Evolutionary conservation across 2,113 vertebrate species (phyloP).

Genomic region (Pteruthius melanotis): DNA sequence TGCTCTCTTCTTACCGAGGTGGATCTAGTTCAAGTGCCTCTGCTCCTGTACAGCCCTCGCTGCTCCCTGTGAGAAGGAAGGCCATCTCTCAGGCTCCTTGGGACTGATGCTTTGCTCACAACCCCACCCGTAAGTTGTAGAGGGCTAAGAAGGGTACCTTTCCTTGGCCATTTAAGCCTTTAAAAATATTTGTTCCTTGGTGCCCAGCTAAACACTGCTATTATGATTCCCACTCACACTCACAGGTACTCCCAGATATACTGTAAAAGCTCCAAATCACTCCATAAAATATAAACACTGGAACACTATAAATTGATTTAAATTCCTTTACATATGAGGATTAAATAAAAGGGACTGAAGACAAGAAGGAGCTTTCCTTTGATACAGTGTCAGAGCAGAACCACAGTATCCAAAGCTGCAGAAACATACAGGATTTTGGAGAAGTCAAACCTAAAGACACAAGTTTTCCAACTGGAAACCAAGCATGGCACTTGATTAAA

Average conservation of each 20-base stretch:
- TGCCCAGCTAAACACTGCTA: neutral
- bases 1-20: neutral
- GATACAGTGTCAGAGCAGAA: neutral
- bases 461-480: neutral
- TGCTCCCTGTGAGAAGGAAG: neutral
- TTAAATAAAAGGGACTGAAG: neutral
- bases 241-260: neutral
- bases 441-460: neutral
- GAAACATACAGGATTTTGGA: neutral
- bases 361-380: neutral
- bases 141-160: neutral
- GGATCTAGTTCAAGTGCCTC: neutral
- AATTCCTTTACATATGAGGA: neutral
- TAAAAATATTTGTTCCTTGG: neutral
- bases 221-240: neutral
- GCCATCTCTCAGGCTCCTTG: neutral
- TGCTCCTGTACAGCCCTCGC: fast-evolving
- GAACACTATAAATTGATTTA: neutral
- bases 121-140: neutral
- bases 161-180: neutral
- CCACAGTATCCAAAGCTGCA: neutral
- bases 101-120: neutral
- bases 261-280: neutral
- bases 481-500: neutral
- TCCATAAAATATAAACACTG: neutral